phyloP scores from a whole-genome alignment of 2,888 invertebrate species.

The Cheilosia grossa region DNA sequence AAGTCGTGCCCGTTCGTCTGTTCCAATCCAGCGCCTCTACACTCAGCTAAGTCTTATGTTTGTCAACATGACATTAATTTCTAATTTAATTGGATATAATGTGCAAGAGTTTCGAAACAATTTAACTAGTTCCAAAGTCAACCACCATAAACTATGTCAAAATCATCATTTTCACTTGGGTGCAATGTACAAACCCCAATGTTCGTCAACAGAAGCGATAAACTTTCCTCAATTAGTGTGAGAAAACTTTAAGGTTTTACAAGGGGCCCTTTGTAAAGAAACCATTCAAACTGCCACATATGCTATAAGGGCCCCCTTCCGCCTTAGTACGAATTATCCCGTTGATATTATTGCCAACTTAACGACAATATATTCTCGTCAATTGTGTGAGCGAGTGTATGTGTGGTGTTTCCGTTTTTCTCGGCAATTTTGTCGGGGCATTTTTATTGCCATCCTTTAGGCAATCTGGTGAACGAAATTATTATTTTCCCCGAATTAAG shows the following conservation, averaged over 20 bases:
- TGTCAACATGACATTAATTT: no score
- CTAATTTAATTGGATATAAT: no score
- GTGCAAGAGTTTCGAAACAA: neutral
- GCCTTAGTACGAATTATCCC: conserved; percentile 19
- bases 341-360: conserved; percentile 47
- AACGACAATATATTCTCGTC: conserved; percentile 45
- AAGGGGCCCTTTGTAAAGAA: conserved; percentile 1
- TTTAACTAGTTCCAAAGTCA: conserved; percentile 9
- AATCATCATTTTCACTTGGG: conserved; percentile 23
- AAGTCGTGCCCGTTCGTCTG: no score
- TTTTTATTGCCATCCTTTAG: conserved; percentile 59
- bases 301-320: neutral
- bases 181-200: conserved; percentile 1
- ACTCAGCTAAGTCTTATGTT: no score
- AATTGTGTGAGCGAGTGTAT: conserved; percentile 5
- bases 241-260: conserved; percentile 35
- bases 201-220: conserved; percentile 12
- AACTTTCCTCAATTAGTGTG: conserved; percentile 30
- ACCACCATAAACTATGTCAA: conserved; percentile 30
- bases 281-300: conserved; percentile 11
- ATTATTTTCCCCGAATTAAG: conserved; percentile 41
- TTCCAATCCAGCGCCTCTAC: no score
- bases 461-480: conserved; percentile 58
- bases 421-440: neutral
- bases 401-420: conserved; percentile 3